Evolutionary conservation across 2,888 invertebrate species (phyloP).

Genomic region (Sceliomorpha sp.): DNA sequence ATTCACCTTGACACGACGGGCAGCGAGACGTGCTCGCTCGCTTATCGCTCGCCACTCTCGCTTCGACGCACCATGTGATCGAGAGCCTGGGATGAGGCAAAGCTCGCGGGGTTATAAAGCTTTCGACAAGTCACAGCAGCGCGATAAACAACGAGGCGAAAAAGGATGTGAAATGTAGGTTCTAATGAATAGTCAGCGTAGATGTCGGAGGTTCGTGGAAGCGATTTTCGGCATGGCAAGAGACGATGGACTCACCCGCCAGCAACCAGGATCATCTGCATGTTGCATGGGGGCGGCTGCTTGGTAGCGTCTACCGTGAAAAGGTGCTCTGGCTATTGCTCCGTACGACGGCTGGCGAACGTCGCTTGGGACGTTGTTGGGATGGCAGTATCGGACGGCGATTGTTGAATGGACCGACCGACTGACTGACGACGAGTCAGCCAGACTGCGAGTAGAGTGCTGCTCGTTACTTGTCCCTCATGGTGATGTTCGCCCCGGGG

Average conservation of each 20-base stretch:
- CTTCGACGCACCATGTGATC: too few species aligned
- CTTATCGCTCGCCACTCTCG: too few species aligned
- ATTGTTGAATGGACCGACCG: slow-evolving; percentile 48
- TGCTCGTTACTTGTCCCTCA: slow-evolving; percentile 20
- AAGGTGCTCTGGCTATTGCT: slow-evolving; percentile 19
- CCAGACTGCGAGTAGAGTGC: slow-evolving; percentile 9
- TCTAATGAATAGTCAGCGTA: too few species aligned
- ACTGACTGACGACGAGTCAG: slow-evolving; percentile 25
- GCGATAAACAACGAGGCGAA: too few species aligned
- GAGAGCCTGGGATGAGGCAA: too few species aligned
- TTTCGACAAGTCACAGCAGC: too few species aligned
- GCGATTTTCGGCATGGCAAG: slow-evolving; percentile 34
- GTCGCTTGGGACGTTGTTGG: slow-evolving; percentile 12
- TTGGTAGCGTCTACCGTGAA: slow-evolving; percentile 61
- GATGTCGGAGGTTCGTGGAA: background rate
- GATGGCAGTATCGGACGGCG: slow-evolving; percentile 47
- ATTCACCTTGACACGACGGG: too few species aligned
- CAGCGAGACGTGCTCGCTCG: too few species aligned
- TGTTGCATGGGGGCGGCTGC: slow-evolving; percentile 80
- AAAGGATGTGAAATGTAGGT: too few species aligned
- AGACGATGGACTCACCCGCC: slow-evolving; percentile 80
- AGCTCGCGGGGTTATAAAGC: too few species aligned
- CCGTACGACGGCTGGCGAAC: slow-evolving; percentile 7
- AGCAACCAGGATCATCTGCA: slow-evolving; percentile 81
- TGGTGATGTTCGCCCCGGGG: slow-evolving; percentile 17